Evolutionary conservation across 92 coral and sea anemone species (phyloP).

Genomic region (Bergia sp.): DNA sequence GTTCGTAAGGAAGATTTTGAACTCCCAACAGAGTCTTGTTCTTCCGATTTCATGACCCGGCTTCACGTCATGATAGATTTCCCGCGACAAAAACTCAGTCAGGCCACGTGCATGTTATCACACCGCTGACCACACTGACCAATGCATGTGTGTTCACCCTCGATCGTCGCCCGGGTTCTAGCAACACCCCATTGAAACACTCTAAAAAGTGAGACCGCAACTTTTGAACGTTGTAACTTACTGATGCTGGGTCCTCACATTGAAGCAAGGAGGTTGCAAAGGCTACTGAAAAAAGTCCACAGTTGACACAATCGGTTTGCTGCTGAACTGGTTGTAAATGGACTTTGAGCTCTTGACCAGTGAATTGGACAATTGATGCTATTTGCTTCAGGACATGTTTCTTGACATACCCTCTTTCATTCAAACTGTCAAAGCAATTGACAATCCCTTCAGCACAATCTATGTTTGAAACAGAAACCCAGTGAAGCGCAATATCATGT

Average conservation of each 20-base stretch:
- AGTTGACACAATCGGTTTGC: not conserved
- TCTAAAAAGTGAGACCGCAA: slow-evolving; percentile 1
- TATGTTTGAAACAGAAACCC: slow-evolving; percentile 51
- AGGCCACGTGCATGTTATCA: too few relatives aligned
- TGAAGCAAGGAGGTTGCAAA: not conserved
- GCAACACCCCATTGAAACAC: too few relatives aligned
- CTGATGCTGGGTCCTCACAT: not conserved
- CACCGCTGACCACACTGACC: too few relatives aligned
- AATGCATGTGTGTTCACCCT: too few relatives aligned
- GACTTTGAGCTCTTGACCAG: not conserved
- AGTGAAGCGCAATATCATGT: slow-evolving; percentile 51
- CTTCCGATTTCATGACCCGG: too few relatives aligned
- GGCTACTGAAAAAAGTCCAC: not conserved
- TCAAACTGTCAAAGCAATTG: not conserved
- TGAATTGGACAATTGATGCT: not conserved
- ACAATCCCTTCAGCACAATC: not conserved
- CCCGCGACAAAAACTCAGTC: too few relatives aligned
- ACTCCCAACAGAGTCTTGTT: too few relatives aligned
- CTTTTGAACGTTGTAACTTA: not conserved
- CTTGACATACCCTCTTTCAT: not conserved
- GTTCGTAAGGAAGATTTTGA: too few relatives aligned
- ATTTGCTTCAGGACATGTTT: not conserved
- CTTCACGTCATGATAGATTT: too few relatives aligned
- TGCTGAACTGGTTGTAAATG: not conserved
- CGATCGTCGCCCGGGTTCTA: too few relatives aligned